A percentile compares a stretch with the other conserved stretches of the same genome.
Conservation (phyloP, 2,797 vertebrate species). For the Podarcis lilfordi region DNA sequence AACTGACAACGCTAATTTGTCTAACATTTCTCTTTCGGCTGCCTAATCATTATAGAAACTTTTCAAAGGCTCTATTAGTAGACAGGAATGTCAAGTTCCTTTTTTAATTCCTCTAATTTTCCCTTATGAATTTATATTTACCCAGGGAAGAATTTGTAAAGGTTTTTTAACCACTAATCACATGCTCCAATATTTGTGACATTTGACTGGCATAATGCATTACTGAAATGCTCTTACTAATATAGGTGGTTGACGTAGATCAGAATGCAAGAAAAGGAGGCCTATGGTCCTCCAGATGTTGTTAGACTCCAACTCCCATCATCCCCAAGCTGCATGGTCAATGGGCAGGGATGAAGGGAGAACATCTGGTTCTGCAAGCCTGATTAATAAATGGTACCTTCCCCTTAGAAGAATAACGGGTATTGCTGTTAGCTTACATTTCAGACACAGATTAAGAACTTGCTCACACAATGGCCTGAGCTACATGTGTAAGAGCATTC, state of each 20-base stretch:
- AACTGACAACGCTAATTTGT: not conserved
- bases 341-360: not conserved
- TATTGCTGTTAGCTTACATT: too few species aligned
- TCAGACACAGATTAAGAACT: too few species aligned
- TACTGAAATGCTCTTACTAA: not conserved
- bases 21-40: not conserved
- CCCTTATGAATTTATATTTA: not conserved
- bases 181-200: not conserved
- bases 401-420: too few species aligned
- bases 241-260: not conserved
- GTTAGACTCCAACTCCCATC: not conserved
- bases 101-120: not conserved
- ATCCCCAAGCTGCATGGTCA: not conserved
- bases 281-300: not conserved
- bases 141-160: not conserved
- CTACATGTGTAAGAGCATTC: too few species aligned
- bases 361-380: not conserved
- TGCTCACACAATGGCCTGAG: too few species aligned
- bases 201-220: not conserved
- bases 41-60: not conserved
- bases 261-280: not conserved
- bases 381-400: too few species aligned
- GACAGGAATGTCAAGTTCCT: not conserved
- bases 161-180: too few species aligned
- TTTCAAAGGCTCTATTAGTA: not conserved